Evolutionary conservation across 1,140 invertebrate species (phyloP).

Genomic region (Ylistrum balloti): DNA sequence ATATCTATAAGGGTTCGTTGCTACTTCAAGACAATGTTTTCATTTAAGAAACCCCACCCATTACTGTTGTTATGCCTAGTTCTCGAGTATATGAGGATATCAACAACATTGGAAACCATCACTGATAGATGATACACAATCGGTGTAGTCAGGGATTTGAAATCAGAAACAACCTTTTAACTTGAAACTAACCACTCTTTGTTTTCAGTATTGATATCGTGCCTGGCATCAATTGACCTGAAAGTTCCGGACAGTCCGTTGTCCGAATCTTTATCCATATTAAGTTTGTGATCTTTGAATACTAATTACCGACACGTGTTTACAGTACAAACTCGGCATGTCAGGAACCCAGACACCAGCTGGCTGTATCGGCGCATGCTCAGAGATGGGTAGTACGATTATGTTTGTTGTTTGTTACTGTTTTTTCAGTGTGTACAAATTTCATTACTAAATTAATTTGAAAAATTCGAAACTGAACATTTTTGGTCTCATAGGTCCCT

Average conservation of each 20-base stretch:
- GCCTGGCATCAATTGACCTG: neutral
- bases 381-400: neutral
- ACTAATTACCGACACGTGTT: slow-evolving; percentile 29
- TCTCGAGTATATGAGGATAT: no score
- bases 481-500: no score
- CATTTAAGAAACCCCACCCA: no score
- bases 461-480: no score
- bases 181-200: slow-evolving; percentile 14
- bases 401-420: no score
- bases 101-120: no score
- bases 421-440: no score
- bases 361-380: neutral
- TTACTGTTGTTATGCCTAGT: no score
- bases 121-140: neutral
- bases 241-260: neutral
- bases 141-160: neutral
- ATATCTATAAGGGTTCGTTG: no score
- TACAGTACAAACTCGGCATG: neutral
- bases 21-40: no score
- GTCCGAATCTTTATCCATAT: neutral
- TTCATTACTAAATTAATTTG: no score
- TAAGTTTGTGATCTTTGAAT: neutral
- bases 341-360: neutral
- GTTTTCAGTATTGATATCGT: slow-evolving; percentile 15
- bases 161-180: neutral